phyloP scores from a whole-genome alignment of 1,140 invertebrate genomes.

The Schlechtendalia chinensis region DNA sequence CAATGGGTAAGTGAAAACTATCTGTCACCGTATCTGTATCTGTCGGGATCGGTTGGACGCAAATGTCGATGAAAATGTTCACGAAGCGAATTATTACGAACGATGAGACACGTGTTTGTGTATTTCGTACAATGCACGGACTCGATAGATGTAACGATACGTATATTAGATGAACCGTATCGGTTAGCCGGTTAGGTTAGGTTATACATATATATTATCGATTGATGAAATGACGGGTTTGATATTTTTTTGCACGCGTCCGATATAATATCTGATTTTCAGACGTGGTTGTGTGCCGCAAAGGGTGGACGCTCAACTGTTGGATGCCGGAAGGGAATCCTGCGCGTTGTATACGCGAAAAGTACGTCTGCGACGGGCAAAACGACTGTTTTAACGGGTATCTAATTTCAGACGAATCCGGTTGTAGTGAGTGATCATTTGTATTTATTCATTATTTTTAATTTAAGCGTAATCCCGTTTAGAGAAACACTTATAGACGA shows the following conservation, averaged over 20 bases:
- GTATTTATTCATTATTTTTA: not conserved
- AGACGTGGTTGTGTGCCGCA: conserved; percentile 8
- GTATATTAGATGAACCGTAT: not conserved
- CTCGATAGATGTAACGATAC: not conserved
- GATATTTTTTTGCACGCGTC: too few relatives aligned
- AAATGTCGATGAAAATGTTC: too few relatives aligned
- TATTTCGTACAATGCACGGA: not conserved
- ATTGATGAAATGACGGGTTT: too few relatives aligned
- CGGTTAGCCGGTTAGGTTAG: not conserved
- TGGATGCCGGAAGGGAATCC: conserved; percentile 14
- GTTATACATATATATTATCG: too few relatives aligned
- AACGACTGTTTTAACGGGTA: conserved; percentile 58
- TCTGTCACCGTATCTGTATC: too few relatives aligned
- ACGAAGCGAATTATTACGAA: too few relatives aligned
- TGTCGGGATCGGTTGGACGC: too few relatives aligned
- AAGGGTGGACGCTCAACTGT: conserved; percentile 16
- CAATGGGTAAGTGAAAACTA: too few relatives aligned
- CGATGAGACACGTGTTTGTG: too few relatives aligned
- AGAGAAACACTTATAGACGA: not conserved
- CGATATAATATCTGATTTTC: not conserved
- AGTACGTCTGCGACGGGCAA: conserved; percentile 57
- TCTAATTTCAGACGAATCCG: conserved; percentile 57
- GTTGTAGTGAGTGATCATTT: conserved; percentile 56
- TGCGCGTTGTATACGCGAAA: conserved; percentile 53
- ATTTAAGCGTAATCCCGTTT: not conserved